phyloP scores from a whole-genome alignment of 2,888 invertebrate species.

The Lasioglossum malachurum region DNA sequence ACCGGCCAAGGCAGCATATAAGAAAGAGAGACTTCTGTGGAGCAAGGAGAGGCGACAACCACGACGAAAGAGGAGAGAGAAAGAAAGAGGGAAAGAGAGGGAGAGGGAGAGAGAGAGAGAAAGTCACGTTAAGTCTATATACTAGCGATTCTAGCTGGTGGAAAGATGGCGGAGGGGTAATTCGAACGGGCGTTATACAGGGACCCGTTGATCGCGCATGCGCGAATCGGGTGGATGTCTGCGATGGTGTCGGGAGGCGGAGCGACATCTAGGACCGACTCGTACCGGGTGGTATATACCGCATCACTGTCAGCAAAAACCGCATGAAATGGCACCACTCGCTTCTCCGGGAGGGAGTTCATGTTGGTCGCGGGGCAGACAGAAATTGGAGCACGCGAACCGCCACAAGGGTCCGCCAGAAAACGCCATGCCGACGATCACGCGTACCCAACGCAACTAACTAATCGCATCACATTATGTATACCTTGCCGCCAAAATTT shows the following conservation, averaged over 20 bases:
- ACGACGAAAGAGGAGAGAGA: conserved; percentile 4
- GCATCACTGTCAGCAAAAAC: conserved; percentile 66
- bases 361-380: conserved; percentile 35
- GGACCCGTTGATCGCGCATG: conserved; percentile 57
- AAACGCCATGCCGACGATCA: conserved; percentile 60
- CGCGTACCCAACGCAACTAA: conserved; percentile 40
- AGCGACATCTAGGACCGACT: conserved; percentile 47
- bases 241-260: conserved; percentile 71
- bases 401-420: conserved; percentile 39
- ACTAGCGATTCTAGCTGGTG: conserved; percentile 57
- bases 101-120: conserved; percentile 26
- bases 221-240: conserved; percentile 45
- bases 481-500: background rate
- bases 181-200: conserved; percentile 70
- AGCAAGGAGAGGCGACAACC: background rate
- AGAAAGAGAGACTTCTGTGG: background rate
- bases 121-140: conserved; percentile 51
- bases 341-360: conserved; percentile 45
- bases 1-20: conserved; percentile 4
- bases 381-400: conserved; percentile 37
- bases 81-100: background rate
- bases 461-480: background rate
- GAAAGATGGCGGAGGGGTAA: conserved; percentile 73
- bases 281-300: conserved; percentile 66
- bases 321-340: conserved; percentile 60